Evolutionary conservation across 2,113 vertebrate genomes (phyloP), one percentile per base, ranked within the genome.

Genomic region (Columba janthina): DNA sequence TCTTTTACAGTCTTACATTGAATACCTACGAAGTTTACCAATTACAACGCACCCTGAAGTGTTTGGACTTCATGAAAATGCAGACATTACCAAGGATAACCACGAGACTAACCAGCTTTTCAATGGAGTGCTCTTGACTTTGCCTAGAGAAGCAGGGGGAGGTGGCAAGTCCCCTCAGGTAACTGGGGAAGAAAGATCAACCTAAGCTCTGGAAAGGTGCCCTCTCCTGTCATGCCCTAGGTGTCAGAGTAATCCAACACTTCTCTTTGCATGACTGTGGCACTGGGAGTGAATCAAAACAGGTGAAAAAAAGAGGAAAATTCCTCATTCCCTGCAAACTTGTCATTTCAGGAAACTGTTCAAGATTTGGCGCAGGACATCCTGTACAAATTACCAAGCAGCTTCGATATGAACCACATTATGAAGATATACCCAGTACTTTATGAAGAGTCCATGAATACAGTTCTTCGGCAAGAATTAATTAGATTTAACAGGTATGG

Each of bases 381-480:
- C 80, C 96, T 99, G 38, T 98, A 98, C 53, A 99, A 99, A 95
- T 97, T 99, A 25, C 99, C 99, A 34, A 64, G 53, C 7, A 98
- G 98, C 88, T 99, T 99, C 96, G 96, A 99, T 81, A 64, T 98
- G 50, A 94, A 99, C 86, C 82, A 89, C 71, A 98, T 99, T 85
- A 98, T 98, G 79, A 94, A 97, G 18, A 89, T 95, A 87, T 99
- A 99, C 89, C 99, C 99, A 9, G 98, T 99, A n/a, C 94, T 98
- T 83, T 99, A 99, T 71, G 97, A 98, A 46, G 99, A 99, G 82
- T 99, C 99, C 28, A 99, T 99, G 99, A 99, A 99, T 70, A 99
- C 99, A 0, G 99, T 99, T 82, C 97, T 99, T 53, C 98, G 98
- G 54, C 99, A 99, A 97, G 99, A 99, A 62, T 69, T 99, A 71